Percentiles rank a stretch among this genome's conserved stretches.
Conservation (phyloP, 2,888 invertebrate genomes). For the Volucella zonaria region DNA sequence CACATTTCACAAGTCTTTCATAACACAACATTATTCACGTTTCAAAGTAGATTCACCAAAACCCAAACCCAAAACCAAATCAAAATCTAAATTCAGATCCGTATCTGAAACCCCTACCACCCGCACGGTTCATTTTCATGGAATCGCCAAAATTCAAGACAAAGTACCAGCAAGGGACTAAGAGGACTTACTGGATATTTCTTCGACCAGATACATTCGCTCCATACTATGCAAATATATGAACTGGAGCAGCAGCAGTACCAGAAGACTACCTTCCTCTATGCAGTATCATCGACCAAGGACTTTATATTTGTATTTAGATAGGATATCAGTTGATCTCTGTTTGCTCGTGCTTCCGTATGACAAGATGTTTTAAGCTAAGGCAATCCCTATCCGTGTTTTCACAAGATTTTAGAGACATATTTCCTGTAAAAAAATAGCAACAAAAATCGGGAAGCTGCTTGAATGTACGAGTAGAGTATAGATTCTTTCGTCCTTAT, state of each 20-base stretch:
- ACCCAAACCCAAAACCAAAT: neutral
- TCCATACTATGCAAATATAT: slow-evolving; percentile 49
- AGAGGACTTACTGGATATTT: neutral
- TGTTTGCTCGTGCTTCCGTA: slow-evolving; percentile 22
- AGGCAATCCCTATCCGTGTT: slow-evolving; percentile 32
- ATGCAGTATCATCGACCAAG: neutral
- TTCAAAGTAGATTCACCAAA: neutral
- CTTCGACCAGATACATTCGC: slow-evolving; percentile 15
- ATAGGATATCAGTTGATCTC: slow-evolving; percentile 49
- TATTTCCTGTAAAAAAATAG: slow-evolving; percentile 38
- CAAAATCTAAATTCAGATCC: too few species aligned
- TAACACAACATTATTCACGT: neutral
- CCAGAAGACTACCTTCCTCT: neutral
- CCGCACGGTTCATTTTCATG: slow-evolving; percentile 12
- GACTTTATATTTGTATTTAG: slow-evolving; percentile 37
- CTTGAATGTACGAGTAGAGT: neutral
- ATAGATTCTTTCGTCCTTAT: slow-evolving; percentile 13
- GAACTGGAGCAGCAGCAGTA: neutral
- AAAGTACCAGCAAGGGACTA: neutral
- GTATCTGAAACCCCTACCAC: neutral
- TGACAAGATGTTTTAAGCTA: slow-evolving; percentile 9
- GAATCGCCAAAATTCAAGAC: neutral
- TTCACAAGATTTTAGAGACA: slow-evolving; percentile 35
- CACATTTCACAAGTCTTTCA: neutral
- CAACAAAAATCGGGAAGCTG: neutral